Evolutionary conservation across 2,888 invertebrate species (phyloP).

Genomic region (Busseola fusca): DNA sequence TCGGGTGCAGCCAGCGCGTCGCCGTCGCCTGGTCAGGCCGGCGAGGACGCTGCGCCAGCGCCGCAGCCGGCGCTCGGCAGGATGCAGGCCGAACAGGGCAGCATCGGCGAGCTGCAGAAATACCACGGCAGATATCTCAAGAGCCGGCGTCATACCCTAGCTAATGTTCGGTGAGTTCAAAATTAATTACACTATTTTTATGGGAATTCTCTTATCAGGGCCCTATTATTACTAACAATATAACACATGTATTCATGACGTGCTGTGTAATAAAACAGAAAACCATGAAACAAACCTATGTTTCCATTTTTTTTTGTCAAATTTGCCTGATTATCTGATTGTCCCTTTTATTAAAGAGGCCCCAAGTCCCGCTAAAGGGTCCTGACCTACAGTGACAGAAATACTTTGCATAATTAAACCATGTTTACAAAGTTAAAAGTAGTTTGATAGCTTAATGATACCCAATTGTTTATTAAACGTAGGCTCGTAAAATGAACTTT

Average conservation of each 20-base stretch:
- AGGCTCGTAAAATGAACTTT: slow-evolving; percentile 59
- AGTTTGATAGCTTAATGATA: slow-evolving; percentile 42
- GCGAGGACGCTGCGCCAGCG: slow-evolving; percentile 78
- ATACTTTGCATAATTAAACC: slow-evolving; percentile 26
- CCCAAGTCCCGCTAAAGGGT: not conserved
- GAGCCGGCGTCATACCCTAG: slow-evolving; percentile 96
- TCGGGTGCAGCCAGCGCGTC: slow-evolving; percentile 76
- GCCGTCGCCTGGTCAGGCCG: slow-evolving; percentile 72
- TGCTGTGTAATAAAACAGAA: not conserved
- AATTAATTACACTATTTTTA: not conserved
- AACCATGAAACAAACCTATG: not conserved
- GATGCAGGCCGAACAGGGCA: slow-evolving; percentile 98
- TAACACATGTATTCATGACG: not conserved
- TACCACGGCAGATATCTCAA: slow-evolving; percentile 96
- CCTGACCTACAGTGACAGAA: not conserved
- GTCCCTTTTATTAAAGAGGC: not conserved
- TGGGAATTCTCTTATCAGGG: not conserved
- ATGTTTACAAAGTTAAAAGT: slow-evolving; percentile 44
- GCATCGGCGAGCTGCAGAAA: slow-evolving; percentile 96
- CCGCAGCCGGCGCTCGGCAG: slow-evolving; percentile 87
- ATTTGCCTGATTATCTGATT: not conserved
- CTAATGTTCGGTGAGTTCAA: slow-evolving; percentile 96
- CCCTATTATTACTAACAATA: not conserved
- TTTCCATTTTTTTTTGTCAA: not conserved
- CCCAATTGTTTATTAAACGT: slow-evolving; percentile 56